Base-by-base conservation (phyloP, 1,140 invertebrate genomes). In the Plectrocnemia conspersa region DNA sequence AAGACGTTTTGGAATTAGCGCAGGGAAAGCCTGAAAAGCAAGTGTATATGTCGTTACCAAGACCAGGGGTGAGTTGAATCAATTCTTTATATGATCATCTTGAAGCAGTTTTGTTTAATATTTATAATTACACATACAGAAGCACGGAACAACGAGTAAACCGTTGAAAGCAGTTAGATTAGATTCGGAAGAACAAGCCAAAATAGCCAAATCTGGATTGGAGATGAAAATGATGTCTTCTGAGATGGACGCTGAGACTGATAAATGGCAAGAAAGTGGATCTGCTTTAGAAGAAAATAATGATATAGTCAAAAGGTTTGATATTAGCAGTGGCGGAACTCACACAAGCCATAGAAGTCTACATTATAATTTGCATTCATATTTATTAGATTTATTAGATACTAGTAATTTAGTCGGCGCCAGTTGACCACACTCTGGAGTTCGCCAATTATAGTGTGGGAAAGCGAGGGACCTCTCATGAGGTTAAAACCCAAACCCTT, bases 211-310 rank as follows among this genome's bases (percentile, higher is more conserved):
- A 74, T 85, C 93, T 33, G 94, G 95, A 19, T 69, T 97, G 29
- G 95, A 98, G 74, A 97, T 97, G 93, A 97, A 98, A 75, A 79
- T 96, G 67, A 88, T 93, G 71, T 94, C 92, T 3, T 93, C 89
- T 46, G 95, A 98, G 73, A 93, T 97, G 84, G 93, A 97, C 66
- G 91, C 93, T 7, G 94, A 97, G 74, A 93, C 93, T 49, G 91
- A 97, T 64, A 94, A 93, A 70, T 97, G 93, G 93, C 87, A 93
- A 66, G 83, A 85, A 58, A 80, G 77, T 61, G 84, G 82, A 21
- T 78, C 75, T 64, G 77, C 71, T 66, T 65, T 86, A 63, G 80
- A 91, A 74, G 89, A 95, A 70, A 93, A 97, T 72, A 98, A 97
- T 72, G 96, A 97, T 64, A 98, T 99, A 63, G 93, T 98, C 24